Percentiles rank a stretch among this genome's conserved stretches.
Evolutionary conservation across 2,797 vertebrate species (phyloP).

Genomic region (Mallotus villosus): DNA sequence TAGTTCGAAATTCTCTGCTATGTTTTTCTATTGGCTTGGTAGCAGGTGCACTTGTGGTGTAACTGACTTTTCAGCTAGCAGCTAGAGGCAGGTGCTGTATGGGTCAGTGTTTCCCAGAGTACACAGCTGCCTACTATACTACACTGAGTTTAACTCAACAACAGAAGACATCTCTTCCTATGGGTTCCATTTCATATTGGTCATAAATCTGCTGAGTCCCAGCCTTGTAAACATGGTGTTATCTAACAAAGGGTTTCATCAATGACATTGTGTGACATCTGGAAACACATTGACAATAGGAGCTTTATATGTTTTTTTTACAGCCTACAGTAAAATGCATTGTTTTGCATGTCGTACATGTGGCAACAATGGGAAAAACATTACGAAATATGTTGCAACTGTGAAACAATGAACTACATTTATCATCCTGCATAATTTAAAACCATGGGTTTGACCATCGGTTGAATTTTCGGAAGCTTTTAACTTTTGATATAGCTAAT

Average conservation of each 20-base stretch:
- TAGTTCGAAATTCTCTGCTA: slow-evolving; percentile 9
- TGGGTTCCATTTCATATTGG: too few species aligned
- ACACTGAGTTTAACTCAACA: background rate
- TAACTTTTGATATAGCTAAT: background rate
- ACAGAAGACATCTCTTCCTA: background rate
- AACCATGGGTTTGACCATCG: background rate
- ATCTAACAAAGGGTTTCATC: too few species aligned
- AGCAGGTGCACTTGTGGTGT: slow-evolving; percentile 32
- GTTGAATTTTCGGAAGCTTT: background rate
- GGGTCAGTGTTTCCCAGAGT: background rate
- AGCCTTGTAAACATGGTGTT: too few species aligned
- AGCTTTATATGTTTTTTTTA: background rate
- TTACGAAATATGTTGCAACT: background rate
- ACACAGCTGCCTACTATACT: background rate
- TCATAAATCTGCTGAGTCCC: too few species aligned
- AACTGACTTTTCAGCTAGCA: background rate
- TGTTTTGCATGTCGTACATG: background rate
- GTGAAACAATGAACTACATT: background rate
- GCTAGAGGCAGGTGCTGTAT: slow-evolving; percentile 19
- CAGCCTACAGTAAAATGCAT: background rate
- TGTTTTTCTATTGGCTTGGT: background rate
- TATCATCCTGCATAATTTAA: background rate
- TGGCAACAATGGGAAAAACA: background rate
- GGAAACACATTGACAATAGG: too few species aligned
- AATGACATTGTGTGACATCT: too few species aligned